Evolutionary conservation across 2,888 invertebrate species (phyloP), one percentile per base, ranked within the genome.

Genomic region (Deilephila porcellus): DNA sequence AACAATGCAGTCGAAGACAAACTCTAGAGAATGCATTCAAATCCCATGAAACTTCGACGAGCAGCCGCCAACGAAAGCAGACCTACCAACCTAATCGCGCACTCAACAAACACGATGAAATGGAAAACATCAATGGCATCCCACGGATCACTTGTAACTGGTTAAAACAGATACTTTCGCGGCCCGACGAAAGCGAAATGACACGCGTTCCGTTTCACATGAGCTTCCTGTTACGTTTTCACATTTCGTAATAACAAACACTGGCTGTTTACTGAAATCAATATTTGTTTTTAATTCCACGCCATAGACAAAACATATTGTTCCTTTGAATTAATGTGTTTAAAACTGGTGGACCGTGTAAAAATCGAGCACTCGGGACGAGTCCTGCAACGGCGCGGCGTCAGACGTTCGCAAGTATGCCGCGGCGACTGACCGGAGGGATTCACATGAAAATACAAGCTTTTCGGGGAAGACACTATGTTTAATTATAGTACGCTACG

Each of bases 341-440:
- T 32, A 70, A 72, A 75, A 77, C 77, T 79, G 76, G 78, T 78
- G 78, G 79, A 92, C 91, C 91, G 86, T 83, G 78, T 76, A 75
- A 79, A 77, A 76, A 74, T 81, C 87, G 90, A 92, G 92, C 91
- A 78, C 92, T 77, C 79, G 81, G 77, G 75, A 76, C 73, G 90
- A 91, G 92, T 90, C 92, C 92, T 87, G 91, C 83, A 85, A 83
- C 85, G 84, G 83, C 86, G 91, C 85, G 84, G 83, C 86, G 91
- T 90, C 90, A 89, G 88, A 82, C 87, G 81, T 80, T 82, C 85
- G 81, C 88, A 87, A 85, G 81, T 85, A 85, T 80, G 84, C 74
- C 88, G 84, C 90, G 91, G 83, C 84, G 84, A 92, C 91, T 92
- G 90, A 86, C 84, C 86, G 82, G 81, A 80, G 82, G 82, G 83